Evolutionary conservation across 2,797 vertebrate genomes (phyloP), one percentile per base, ranked within the genome.

Genomic region (Paguma larvata): DNA sequence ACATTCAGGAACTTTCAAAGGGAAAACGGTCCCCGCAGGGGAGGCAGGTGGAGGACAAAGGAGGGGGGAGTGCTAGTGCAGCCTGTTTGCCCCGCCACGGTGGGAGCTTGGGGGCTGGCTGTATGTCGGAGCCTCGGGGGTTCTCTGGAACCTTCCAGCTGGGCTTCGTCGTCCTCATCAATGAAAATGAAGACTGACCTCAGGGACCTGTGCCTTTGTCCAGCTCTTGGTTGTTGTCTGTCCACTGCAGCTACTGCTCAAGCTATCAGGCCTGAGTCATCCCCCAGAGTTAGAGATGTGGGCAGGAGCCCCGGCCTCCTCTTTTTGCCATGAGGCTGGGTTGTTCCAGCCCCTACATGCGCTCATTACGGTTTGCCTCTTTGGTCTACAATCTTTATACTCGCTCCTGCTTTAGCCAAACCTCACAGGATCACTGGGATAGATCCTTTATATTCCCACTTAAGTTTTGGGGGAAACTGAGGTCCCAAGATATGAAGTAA

Each of bases 41-140:
- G 91, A n/a, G 53, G 11, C 41, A 53, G 25, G 27, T 2, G 3
- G 21, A 72, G 67, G 7, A 2, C 10, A 59, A 41, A 18, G 80
- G 15, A 38, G 32, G 59, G n/a, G 5, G 70, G 3, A 51, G 48
- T 9, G 16, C 63, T 6, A 1, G 9, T 1, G n/a, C 0, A 0
- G 2, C 15, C 63, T 38, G 4, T 38, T n/a, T 34, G 48, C 27
- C 18, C 4, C 27, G 62, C 46, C 41, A 18, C 7, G n/a, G 23
- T 13, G 21, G 10, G n/a, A 46, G 30, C 46, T 44, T 44, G 38
- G 34, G 41, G 44, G 18, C 77, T 32, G 72, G 16, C 56, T 5
- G 0, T 1, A 5, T 62, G 25, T 41, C 19, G 25, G 46, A 51
- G 56, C 19, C 68, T 59, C 1, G 2, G 30, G 41, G 10, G 32